Base-by-base conservation (phyloP, 2,113 vertebrate genomes). In the Zosterops lateralis region DNA sequence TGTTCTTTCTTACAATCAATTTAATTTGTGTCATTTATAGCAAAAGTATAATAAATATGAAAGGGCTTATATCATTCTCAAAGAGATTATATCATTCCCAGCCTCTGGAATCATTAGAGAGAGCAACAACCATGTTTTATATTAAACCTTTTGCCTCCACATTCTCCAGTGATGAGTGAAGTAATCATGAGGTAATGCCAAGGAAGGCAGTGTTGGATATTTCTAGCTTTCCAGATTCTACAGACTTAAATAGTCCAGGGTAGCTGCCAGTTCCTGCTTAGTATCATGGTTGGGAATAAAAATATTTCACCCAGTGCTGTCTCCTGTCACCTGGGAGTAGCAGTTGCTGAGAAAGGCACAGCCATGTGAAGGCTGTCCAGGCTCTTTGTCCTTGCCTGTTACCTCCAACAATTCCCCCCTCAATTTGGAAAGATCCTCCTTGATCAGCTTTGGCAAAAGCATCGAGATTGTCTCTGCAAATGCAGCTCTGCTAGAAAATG, bases 101-200 rank as follows among this genome's bases (percentile, higher is more conserved):
- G 56, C 31, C 48, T 84, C 44, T 80, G 60, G 51, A 95, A 86
- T 67, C 68, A 48, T 53, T 88, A 88, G 36, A 58, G 24, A 73
- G 42, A 56, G 3, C n/a, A 89, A 44, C 60, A 87, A 12, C 36
- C 15, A 36, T 71, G 88, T 94, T 94, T 90, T 74, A 48, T 78
- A 45, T 29, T 90, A 84, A 95, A 71, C 26, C 48, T 75, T 93
- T 90, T 78, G 53, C 45, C 45, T 82, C 54, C 29, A 34, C 50
- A 45, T 96, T 96, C 74, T 89, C 54, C 34, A 87, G 58, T 2
- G 12, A 72, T 87, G 80, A 91, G 61, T 79, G 81, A 89, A 89
- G 45, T 82, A 95, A 87, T 76, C 74, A 57, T 87, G 91, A 91
- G 45, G 66, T 94, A 95, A 73, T 94, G 71, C 84, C 62, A 75